Conservation (phyloP, 92 coral and sea anemone species). For the Isaurus tuberculatus region DNA sequence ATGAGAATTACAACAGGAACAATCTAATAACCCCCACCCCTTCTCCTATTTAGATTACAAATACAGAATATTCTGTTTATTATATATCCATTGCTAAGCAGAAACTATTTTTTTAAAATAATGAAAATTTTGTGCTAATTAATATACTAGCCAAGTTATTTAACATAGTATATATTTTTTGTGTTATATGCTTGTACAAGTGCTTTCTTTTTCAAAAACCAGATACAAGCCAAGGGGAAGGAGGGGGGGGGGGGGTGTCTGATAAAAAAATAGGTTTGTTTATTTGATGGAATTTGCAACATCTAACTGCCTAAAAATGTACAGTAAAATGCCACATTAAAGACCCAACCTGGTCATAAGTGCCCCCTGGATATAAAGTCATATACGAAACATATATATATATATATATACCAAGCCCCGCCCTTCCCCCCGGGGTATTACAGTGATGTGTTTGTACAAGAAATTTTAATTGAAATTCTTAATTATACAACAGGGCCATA, state of each 20-base stretch:
- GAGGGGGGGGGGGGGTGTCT: neutral
- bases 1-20: slow-evolving; percentile 14
- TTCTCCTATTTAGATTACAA: slow-evolving; percentile 10
- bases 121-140: slow-evolving; percentile 22
- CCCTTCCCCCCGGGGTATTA: neutral
- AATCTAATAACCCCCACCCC: neutral
- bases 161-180: slow-evolving; percentile 5
- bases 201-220: slow-evolving; percentile 13
- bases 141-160: slow-evolving; percentile 17
- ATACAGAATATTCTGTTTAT: slow-evolving; percentile 20
- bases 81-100: slow-evolving; percentile 23
- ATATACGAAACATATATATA: neutral
- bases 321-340: slow-evolving; percentile 25
- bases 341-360: slow-evolving; percentile 6
- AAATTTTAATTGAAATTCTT: neutral
- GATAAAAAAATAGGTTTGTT: slow-evolving; percentile 7
- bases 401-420: neutral
- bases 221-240: slow-evolving; percentile 22
- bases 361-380: slow-evolving; percentile 27
- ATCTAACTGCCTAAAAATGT: slow-evolving; percentile 21
- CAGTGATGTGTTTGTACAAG: slow-evolving; percentile 3
- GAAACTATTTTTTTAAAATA: slow-evolving; percentile 10
- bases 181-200: slow-evolving; percentile 17
- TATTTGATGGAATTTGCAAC: slow-evolving; percentile 20
- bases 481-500: slow-evolving; percentile 44